Percentiles rank a stretch among this genome's conserved stretches.
Evolutionary conservation across 2,113 vertebrate genomes (phyloP).

Genomic region (Apus apus): DNA sequence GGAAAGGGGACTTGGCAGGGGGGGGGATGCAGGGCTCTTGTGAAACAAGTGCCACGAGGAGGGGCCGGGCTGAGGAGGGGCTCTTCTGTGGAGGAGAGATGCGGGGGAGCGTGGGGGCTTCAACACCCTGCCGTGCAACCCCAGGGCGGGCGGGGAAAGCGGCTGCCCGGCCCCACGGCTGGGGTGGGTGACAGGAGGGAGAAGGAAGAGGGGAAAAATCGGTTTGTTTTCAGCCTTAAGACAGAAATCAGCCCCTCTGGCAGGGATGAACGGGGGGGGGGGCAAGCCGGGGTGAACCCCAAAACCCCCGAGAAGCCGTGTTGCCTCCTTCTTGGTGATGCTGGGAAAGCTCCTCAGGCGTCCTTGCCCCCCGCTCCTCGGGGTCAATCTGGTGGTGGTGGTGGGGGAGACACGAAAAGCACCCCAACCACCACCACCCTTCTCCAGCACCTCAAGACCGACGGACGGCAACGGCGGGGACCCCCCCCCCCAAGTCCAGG

Average conservation of each 20-base stretch:
- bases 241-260: background rate
- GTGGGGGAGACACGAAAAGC: background rate
- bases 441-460: rapidly evolving
- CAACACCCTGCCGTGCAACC: background rate
- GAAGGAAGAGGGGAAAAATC: background rate
- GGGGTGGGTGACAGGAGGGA: background rate
- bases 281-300: background rate
- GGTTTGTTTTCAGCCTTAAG: background rate
- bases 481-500: too few relatives aligned
- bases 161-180: background rate
- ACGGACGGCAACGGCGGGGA: background rate
- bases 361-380: background rate
- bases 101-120: background rate
- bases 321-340: background rate
- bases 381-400: background rate
- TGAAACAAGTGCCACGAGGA: background rate
- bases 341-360: background rate
- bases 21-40: background rate
- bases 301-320: background rate
- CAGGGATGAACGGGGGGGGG: background rate
- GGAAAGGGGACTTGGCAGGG: background rate
- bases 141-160: rapidly evolving
- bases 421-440: background rate
- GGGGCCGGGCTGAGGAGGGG: background rate
- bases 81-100: background rate